phyloP scores from a whole-genome alignment of 2,888 invertebrate genomes.

The Chalcosyrphus nemorum region DNA sequence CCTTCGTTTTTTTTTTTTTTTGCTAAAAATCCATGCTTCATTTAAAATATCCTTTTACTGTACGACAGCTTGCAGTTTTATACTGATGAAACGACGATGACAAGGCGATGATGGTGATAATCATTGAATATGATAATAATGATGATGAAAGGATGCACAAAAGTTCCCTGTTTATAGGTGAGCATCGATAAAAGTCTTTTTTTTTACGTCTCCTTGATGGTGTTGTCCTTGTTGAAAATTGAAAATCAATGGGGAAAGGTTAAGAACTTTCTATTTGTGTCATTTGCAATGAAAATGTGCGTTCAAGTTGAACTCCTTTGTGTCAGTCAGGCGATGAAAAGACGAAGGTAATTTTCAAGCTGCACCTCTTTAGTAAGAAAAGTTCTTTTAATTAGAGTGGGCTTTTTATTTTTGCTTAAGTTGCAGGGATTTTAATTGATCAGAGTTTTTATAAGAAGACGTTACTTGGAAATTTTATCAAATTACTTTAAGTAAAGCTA shows the following conservation, averaged over 20 bases:
- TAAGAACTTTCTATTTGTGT: constrained; percentile 26
- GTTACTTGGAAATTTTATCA: too few relatives aligned
- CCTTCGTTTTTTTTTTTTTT: constrained; percentile 10
- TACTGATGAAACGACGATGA: constrained; percentile 10
- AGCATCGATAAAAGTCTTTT: constrained; percentile 43
- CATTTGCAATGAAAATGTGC: constrained; percentile 38
- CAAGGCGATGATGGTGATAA: constrained; percentile 25
- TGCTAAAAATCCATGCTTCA: constrained; percentile 24
- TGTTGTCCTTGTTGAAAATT: constrained; percentile 44
- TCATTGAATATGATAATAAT: constrained; percentile 54
- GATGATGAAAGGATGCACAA: constrained; percentile 49
- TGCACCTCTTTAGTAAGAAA: constrained; percentile 3
- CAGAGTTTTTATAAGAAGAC: too few relatives aligned
- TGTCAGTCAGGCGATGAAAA: constrained; percentile 36
- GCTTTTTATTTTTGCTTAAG: not conserved
- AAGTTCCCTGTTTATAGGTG: constrained; percentile 45
- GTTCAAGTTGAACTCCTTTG: constrained; percentile 39
- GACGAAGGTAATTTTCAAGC: constrained; percentile 33
- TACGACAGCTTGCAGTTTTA: constrained; percentile 37
- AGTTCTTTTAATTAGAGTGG: constrained; percentile 12
- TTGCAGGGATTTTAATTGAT: too few relatives aligned
- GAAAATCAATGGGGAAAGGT: constrained; percentile 49
- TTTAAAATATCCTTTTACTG: constrained; percentile 23
- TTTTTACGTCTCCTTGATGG: not conserved
- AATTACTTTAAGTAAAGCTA: too few relatives aligned